Percentiles rank a stretch among this genome's conserved stretches.
phyloP scores from a whole-genome alignment of 2,113 vertebrate genomes.

The Anthoscopus minutus region DNA sequence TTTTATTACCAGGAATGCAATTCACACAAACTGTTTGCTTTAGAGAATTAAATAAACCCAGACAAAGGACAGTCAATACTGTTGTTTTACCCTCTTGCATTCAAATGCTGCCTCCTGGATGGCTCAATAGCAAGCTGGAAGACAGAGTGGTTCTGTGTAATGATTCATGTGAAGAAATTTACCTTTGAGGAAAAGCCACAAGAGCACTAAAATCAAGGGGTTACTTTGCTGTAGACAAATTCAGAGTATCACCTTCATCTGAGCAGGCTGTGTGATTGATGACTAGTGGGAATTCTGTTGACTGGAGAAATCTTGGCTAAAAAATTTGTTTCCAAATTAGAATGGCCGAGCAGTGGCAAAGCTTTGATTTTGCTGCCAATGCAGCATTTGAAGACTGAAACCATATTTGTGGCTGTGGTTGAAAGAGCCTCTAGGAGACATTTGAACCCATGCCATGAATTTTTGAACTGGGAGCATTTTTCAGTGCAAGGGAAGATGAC shows the following conservation, averaged over 20 bases:
- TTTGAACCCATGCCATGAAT: neutral
- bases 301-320: neutral
- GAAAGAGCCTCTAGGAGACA: conserved; percentile 18
- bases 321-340: neutral
- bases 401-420: conserved; percentile 10
- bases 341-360: neutral
- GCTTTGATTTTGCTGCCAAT: conserved; percentile 46
- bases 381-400: neutral
- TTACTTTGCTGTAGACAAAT: neutral
- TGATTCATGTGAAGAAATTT: neutral
- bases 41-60: conserved; percentile 51
- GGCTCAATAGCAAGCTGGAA: neutral
- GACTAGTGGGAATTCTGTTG: neutral
- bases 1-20: conserved; percentile 42
- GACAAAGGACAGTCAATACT: conserved; percentile 37
- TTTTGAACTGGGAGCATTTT: neutral
- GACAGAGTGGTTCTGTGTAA: neutral
- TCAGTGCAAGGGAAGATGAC: neutral
- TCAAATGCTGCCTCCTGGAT: conserved; percentile 30
- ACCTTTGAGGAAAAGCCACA: neutral
- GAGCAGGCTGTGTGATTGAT: neutral
- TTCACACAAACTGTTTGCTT: conserved; percentile 54
- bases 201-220: neutral
- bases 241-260: neutral
- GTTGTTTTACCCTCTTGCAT: conserved; percentile 44